Conservation (phyloP, 2,888 invertebrate species). For the Cephus pygmeus region DNA sequence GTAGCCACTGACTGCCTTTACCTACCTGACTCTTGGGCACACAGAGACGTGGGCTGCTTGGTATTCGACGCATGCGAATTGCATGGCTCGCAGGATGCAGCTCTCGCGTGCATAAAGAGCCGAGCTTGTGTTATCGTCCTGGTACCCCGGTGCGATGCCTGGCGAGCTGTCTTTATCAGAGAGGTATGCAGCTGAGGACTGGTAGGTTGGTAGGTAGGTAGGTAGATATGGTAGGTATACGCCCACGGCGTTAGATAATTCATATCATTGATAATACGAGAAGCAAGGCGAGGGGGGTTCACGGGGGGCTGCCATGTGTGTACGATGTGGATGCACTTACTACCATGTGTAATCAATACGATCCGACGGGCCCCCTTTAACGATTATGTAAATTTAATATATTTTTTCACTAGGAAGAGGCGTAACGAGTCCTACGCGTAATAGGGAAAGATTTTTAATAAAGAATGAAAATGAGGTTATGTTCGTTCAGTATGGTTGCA, state of each 20-base stretch:
- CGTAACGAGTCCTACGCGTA: not conserved
- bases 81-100: constrained; percentile 13
- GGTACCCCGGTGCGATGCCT: constrained; percentile 19
- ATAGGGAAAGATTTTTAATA: not conserved
- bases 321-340: not conserved
- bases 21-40: constrained; percentile 5
- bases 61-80: constrained; percentile 31
- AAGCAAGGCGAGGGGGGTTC: constrained; percentile 16
- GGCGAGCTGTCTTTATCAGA: constrained; percentile 19
- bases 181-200: constrained; percentile 8
- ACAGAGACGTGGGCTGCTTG: constrained; percentile 43
- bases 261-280: constrained; percentile 42
- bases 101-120: constrained; percentile 32
- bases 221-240: constrained; percentile 5
- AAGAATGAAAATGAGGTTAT: not conserved
- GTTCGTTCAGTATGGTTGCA: not conserved
- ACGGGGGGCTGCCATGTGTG: not conserved
- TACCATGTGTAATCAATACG: not conserved
- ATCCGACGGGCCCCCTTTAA: not conserved
- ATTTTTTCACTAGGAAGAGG: not conserved
- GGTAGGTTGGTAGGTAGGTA: constrained; percentile 20
- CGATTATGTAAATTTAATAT: not conserved
- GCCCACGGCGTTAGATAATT: constrained; percentile 35
- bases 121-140: constrained; percentile 32
- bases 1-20: constrained; percentile 21